phyloP scores from a whole-genome alignment of 2,888 invertebrate genomes.

The Andrena minutula region DNA sequence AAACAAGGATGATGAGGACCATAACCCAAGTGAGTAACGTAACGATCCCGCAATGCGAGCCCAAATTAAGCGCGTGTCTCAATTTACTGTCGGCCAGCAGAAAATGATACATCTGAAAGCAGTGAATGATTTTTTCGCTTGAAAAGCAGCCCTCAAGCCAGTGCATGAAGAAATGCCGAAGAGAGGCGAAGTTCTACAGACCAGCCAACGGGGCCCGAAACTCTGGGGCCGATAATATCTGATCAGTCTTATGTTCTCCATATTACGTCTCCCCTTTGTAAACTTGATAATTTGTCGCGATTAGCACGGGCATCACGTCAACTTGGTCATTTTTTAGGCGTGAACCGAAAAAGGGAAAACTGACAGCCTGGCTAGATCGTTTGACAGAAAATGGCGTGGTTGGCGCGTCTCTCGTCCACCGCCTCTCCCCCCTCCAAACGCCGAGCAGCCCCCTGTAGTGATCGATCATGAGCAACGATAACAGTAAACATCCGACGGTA shows the following conservation, averaged over 20 bases:
- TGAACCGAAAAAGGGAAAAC: conserved; percentile 63
- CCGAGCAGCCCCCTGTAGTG: conserved; percentile 6
- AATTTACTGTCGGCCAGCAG: conserved; percentile 77
- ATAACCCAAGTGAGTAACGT: conserved; percentile 72
- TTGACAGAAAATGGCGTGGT: conserved; percentile 70
- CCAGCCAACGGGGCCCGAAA: conserved; percentile 70
- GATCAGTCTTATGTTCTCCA: conserved; percentile 73
- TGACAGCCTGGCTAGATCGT: conserved; percentile 75
- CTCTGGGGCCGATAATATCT: conserved; percentile 74
- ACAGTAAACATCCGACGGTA: conserved; percentile 66
- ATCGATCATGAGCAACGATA: conserved; percentile 70
- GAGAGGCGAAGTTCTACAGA: conserved; percentile 47
- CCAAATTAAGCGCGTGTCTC: conserved; percentile 73
- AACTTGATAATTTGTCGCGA: conserved; percentile 72
- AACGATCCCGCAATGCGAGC: conserved; percentile 73
- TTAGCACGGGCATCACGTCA: conserved; percentile 68
- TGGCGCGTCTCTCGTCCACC: conserved; percentile 9
- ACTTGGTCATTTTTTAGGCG: conserved; percentile 64
- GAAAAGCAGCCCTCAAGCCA: too few species aligned
- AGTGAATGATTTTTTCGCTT: conserved; percentile 12
- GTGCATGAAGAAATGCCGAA: neutral
- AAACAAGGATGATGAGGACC: conserved; percentile 63
- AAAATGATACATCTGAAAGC: conserved; percentile 77
- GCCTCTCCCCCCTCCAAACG: neutral
- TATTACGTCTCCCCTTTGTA: conserved; percentile 58